Evolutionary conservation across 2,888 invertebrate species (phyloP).

Genomic region (Drosophila nigritarsus): DNA sequence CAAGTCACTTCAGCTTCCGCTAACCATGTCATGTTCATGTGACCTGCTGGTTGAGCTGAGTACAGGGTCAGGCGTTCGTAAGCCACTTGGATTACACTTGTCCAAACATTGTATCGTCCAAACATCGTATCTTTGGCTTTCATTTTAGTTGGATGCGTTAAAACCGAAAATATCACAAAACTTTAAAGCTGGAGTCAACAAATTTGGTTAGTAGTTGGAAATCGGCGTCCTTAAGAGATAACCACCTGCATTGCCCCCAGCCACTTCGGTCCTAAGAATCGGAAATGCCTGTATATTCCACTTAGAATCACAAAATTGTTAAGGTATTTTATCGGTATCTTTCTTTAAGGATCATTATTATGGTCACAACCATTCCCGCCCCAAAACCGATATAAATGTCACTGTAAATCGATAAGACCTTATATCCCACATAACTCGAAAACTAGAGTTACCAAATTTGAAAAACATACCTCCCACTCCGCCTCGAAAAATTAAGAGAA

Average conservation of each 20-base stretch:
- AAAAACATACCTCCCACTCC: background rate
- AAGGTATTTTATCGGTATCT: background rate
- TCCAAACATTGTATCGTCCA: conserved; percentile 52
- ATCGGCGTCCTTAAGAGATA: background rate
- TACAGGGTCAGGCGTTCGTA: conserved; percentile 25
- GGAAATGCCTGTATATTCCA: too few relatives aligned
- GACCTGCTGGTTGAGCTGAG: background rate
- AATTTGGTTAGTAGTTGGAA: too few relatives aligned
- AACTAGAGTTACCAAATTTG: background rate
- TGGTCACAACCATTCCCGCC: background rate
- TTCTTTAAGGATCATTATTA: background rate
- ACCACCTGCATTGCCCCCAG: background rate
- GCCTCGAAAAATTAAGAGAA: background rate
- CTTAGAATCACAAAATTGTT: background rate
- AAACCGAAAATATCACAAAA: background rate
- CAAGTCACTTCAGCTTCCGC: conserved; percentile 12
- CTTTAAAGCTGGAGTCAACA: too few relatives aligned
- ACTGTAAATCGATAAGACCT: background rate
- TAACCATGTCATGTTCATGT: conserved; percentile 19
- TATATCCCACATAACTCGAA: background rate
- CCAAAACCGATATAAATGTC: too few relatives aligned
- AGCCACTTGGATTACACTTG: conserved; percentile 68
- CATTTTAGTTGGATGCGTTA: conserved; percentile 30
- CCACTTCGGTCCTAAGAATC: too few relatives aligned
- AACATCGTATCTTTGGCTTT: conserved; percentile 36